Percentiles rank a stretch among this genome's conserved stretches.
phyloP scores from a whole-genome alignment of 2,113 vertebrate genomes.

The Cromileptes altivelis region DNA sequence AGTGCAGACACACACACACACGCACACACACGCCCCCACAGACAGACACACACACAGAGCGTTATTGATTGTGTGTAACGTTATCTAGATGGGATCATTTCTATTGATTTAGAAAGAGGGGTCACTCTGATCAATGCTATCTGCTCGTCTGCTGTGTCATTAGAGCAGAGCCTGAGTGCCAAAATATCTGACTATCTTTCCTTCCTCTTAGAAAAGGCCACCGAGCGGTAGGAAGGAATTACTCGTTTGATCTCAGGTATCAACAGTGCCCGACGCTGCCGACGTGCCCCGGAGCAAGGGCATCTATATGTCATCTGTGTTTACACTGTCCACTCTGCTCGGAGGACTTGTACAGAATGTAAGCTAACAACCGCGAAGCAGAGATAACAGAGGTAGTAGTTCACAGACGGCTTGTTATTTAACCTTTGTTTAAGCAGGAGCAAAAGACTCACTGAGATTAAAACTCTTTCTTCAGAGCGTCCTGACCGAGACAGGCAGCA shows the following conservation, averaged over 20 bases:
- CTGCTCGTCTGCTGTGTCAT: constrained; percentile 78
- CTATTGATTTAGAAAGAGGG: constrained; percentile 76
- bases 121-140: constrained; percentile 81
- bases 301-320: constrained; percentile 69
- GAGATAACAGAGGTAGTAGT: constrained; percentile 30
- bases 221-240: constrained; percentile 34
- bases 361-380: constrained; percentile 29
- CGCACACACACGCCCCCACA: background rate
- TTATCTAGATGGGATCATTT: constrained; percentile 82
- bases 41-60: constrained; percentile 45
- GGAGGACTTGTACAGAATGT: constrained; percentile 30
- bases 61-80: constrained; percentile 79
- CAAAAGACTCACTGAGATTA: too few species aligned
- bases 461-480: too few species aligned
- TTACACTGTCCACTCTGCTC: constrained; percentile 18
- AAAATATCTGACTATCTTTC: constrained; percentile 59
- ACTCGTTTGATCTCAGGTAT: constrained; percentile 64
- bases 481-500: too few species aligned
- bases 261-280: constrained; percentile 53
- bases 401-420: background rate
- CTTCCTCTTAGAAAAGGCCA: constrained; percentile 33
- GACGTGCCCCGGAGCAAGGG: constrained; percentile 69
- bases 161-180: constrained; percentile 72
- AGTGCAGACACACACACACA: constrained; percentile 33
- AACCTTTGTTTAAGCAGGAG: too few species aligned